Evolutionary conservation across 23 tunicate species (phyloP).

Genomic region (Aplidium turbinatum): DNA sequence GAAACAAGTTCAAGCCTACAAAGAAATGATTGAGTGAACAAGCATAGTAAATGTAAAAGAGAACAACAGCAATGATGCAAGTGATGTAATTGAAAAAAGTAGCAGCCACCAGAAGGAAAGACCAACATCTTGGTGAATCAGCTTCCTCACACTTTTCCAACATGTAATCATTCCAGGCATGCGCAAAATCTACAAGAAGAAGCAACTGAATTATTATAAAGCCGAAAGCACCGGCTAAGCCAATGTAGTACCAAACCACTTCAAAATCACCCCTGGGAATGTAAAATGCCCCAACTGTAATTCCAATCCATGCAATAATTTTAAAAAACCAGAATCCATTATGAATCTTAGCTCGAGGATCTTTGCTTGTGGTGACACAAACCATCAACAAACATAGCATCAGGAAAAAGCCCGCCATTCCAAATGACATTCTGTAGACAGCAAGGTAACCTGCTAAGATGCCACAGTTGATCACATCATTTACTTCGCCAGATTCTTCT

Average conservation of each 20-base stretch:
- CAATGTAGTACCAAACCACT: slow-evolving; percentile 74
- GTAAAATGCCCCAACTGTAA: slow-evolving; percentile 87
- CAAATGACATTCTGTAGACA: slow-evolving; percentile 95
- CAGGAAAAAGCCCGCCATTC: slow-evolving; percentile 73
- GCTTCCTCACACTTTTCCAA: slow-evolving; percentile 80
- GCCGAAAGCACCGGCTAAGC: slow-evolving; percentile 70
- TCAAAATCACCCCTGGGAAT: slow-evolving; percentile 88
- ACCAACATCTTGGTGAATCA: slow-evolving; percentile 84
- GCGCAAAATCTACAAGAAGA: slow-evolving; percentile 95
- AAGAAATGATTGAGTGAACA: slow-evolving; percentile 84
- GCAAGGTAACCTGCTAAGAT: slow-evolving; percentile 81
- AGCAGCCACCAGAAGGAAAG: slow-evolving; percentile 44
- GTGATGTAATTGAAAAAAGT: slow-evolving; percentile 68
- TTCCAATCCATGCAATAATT: slow-evolving; percentile 58
- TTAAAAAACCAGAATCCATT: slow-evolving; percentile 99
- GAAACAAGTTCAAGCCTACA: slow-evolving; percentile 78
- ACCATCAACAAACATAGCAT: slow-evolving; percentile 65
- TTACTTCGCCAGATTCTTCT: neutral
- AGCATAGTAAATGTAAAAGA: slow-evolving; percentile 75
- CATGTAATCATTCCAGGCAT: slow-evolving; percentile 72
- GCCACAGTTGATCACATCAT: slow-evolving; percentile 70
- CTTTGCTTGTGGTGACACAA: slow-evolving; percentile 72
- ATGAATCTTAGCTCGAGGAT: slow-evolving; percentile 95
- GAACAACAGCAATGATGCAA: slow-evolving; percentile 52
- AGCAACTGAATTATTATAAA: slow-evolving; percentile 94